Base-by-base conservation (phyloP, 1,140 invertebrate species). In the Telenomus remus region DNA sequence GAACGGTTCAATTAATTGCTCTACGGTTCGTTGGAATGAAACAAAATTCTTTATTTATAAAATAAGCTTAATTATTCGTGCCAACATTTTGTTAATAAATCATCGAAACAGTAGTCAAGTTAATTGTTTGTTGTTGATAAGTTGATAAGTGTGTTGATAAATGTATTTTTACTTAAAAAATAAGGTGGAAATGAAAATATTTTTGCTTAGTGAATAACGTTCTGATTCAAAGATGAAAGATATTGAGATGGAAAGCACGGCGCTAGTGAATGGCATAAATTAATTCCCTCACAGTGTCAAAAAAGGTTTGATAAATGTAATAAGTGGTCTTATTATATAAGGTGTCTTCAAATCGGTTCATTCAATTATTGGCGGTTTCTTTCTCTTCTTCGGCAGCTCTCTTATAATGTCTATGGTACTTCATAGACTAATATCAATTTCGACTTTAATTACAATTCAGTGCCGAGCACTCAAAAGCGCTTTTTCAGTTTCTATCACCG, bases 331-430 rank as follows among this genome's bases (percentile, higher is more conserved):
- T 68, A 75, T 68, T 63, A 75, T 63, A 64, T 63, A 68, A 75
- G 71, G 64, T 75, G 71, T 68, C 64, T 63, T 57, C 39, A 57
- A 75, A 75, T 75, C 71, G 59, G 71, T 75, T 68, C 71, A 75
- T 75, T 68, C 63, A 75, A 75, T 75, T 75, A 64, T 75, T 68
- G 53, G 64, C 61, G 71, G 63, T 68, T 75, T 59, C 71, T 75
- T 66, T 56, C 46, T 74, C 61, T 56, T 51, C 64, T 57, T 54
- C 49, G 8, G n/a, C 43, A 55, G 56, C 39, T 12, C n/a, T n/a
- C 69, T 69, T 59, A 69, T 75, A 64, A 69, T 59, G 39, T 57
- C 48, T 14, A 63, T 75, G 35, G 56, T 54, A 74, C 71, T 49
- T 39, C 35, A 37, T 34, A 50, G 54, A 59, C 47, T 55, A 60